Base-by-base conservation (phyloP, 2,888 invertebrate species). In the Fissipunctia ypsillon region DNA sequence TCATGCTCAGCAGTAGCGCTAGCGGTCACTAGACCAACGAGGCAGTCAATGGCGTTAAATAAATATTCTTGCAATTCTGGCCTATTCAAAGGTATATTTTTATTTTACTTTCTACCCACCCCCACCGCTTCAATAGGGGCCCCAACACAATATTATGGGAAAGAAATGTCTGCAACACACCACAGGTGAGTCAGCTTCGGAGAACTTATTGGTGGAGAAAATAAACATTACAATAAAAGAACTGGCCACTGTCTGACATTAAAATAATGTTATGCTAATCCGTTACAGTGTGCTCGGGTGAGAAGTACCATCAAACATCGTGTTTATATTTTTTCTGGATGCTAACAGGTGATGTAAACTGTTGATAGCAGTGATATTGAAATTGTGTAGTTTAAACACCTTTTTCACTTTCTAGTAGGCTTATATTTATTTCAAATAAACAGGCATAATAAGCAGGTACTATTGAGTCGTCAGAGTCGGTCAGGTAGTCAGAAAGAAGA, bases 121-220 rank as follows among this genome's bases (percentile, higher is more conserved):
- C 54, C 19, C 45, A 67, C n/a, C 77, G 77, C 77, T 54, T 50
- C 7, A 56, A 66, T 64, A 41, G 75, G 54, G 67, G 81, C 82
- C 74, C 71, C 70, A 63, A 57, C 52, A 54, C 65, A 83, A 83
- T 84, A 66, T 81, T 83, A 86, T 82, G 74, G 69, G 73, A 81
- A 83, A 72, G 59, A 76, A 83, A 84, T 84, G 84, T 84, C 81
- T 85, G 83, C 76, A 81, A 64, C 81, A 72, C 79, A 69, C 43
- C 67, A 78, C 73, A 83, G 76, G 76, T 90, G 90, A 88, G 76
- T 90, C 90, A 90, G 82, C 68, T 81, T 84, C 83, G 84, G 82
- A 81, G 83, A 88, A 87, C 81, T 45, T 66, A 63, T 57, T 80
- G 72, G 81, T 83, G 80, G 41, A 78, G 69, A 63, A 73, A 84